Evolutionary conservation across 2,113 vertebrate genomes (phyloP), one percentile per base, ranked within the genome.

Genomic region (Neogobius melanostomus): DNA sequence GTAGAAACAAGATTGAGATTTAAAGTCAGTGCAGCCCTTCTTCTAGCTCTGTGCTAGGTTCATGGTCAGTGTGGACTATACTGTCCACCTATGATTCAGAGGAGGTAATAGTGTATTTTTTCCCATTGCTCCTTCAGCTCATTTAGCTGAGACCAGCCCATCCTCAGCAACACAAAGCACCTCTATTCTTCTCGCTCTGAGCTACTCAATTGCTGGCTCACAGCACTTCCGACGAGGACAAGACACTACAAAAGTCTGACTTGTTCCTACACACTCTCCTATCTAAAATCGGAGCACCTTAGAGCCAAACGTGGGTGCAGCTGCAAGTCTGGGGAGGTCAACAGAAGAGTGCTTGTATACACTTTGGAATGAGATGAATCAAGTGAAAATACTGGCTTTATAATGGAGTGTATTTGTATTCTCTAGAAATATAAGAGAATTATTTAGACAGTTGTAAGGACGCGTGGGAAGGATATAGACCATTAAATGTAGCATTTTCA

Each of bases 151-250:
- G 69, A 70, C 64, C 68, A 43, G 52, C 36, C 60, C 48, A 15
- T 46, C 56, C 8, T 77, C 79, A 71, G 74, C 68, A 45, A 71
- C 59, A 89, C 82, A 85, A 91, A 89, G 82, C 36, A 0, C 44
- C 68, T 85, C 72, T 81, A 60, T 84, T 71, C 72, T 66, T 14
- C 16, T 6, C 49, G 52, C 36, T 59, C 61, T 68, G 68, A 76
- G 85, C 61, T 54, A 28, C 71, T 60, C 54, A 52, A 46, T 71
- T 44, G 10, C 80, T 86, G 80, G 69, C 84, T 84, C 72, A 5
- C 63, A 64, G 72, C 77, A 77, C 85, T 86, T 90, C 88, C 77
- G 70, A 77, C 69, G 51, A 43, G 65, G 74, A 62, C 64, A 46
- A 6, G 66, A 50, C 8, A 48, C 68, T 2, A 77, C 68, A 85